phyloP scores from a whole-genome alignment of 1,140 invertebrate species.

The Probaryconus sp. region DNA sequence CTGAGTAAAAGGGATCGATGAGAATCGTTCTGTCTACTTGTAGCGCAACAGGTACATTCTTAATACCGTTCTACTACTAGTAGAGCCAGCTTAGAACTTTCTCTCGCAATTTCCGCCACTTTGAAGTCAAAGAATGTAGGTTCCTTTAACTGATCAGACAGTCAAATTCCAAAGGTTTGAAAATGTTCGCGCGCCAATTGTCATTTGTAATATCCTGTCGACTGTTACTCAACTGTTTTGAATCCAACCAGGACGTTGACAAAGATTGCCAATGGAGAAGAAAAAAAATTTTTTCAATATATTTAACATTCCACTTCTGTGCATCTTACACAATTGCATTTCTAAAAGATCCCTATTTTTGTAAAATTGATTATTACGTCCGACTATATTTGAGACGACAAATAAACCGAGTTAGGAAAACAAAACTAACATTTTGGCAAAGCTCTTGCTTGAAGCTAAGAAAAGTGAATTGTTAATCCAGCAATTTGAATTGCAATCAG shows the following conservation, averaged over 20 bases:
- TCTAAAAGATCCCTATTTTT: no score
- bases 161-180: slow-evolving; percentile 30
- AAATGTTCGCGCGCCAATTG: slow-evolving; percentile 3
- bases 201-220: slow-evolving; percentile 24
- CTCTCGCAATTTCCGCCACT: slow-evolving; percentile 42
- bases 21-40: slow-evolving; percentile 58
- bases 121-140: slow-evolving; percentile 45
- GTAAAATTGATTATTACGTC: no score
- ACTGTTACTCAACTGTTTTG: slow-evolving; percentile 22
- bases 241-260: slow-evolving; percentile 25
- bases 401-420: no score
- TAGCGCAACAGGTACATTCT: slow-evolving; percentile 71
- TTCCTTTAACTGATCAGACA: slow-evolving; percentile 46
- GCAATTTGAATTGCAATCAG: slow-evolving; percentile 43
- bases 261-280: slow-evolving; percentile 14
- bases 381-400: no score
- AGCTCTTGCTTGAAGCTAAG: slow-evolving; percentile 3
- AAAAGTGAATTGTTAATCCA: slow-evolving; percentile 42
- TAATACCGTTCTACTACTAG: slow-evolving; percentile 63
- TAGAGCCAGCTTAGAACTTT: slow-evolving; percentile 49
- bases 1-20: slow-evolving; percentile 52
- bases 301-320: no score
- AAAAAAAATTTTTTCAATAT: slow-evolving; percentile 1
- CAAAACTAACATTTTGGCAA: slow-evolving; percentile 6
- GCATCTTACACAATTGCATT: no score